phyloP scores from a whole-genome alignment of 2,888 invertebrate genomes.

The Lithophane semibrunnea region DNA sequence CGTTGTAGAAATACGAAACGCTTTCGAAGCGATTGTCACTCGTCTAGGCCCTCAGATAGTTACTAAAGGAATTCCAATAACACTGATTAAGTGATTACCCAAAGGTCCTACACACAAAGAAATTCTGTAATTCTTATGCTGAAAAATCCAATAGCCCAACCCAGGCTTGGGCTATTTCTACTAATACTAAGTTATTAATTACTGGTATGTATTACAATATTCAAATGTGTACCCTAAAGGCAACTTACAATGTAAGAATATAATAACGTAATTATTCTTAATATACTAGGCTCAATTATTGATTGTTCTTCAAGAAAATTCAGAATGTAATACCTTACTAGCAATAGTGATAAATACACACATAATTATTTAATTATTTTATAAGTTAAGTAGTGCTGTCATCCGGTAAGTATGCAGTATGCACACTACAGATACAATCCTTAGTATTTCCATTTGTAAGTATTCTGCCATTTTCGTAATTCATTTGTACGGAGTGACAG shows the following conservation, averaged over 20 bases:
- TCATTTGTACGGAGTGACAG: slow-evolving; percentile 15
- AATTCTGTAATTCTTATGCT: neutral
- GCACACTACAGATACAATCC: neutral
- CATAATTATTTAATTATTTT: slow-evolving; percentile 17
- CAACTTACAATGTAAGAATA: slow-evolving; percentile 4
- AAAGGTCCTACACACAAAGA: slow-evolving; percentile 9
- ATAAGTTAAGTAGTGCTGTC: neutral
- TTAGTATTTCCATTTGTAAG: neutral
- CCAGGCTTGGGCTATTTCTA: neutral
- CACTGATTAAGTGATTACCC: slow-evolving; percentile 5
- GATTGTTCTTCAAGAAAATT: neutral
- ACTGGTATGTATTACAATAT: slow-evolving; percentile 15
- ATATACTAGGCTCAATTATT: neutral
- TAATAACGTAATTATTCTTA: slow-evolving; percentile 4
- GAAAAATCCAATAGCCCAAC: neutral
- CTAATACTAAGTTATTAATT: neutral
- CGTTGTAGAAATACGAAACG: too few species aligned
- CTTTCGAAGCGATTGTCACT: too few species aligned
- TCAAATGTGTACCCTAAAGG: slow-evolving; percentile 17
- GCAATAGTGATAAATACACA: slow-evolving; percentile 26
- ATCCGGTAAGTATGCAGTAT: neutral
- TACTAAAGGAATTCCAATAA: neutral
- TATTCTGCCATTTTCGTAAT: neutral
- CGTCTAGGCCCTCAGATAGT: too few species aligned
- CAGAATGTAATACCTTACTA: slow-evolving; percentile 19